Conservation (phyloP, 1,140 invertebrate species). For the Formica exsecta region DNA sequence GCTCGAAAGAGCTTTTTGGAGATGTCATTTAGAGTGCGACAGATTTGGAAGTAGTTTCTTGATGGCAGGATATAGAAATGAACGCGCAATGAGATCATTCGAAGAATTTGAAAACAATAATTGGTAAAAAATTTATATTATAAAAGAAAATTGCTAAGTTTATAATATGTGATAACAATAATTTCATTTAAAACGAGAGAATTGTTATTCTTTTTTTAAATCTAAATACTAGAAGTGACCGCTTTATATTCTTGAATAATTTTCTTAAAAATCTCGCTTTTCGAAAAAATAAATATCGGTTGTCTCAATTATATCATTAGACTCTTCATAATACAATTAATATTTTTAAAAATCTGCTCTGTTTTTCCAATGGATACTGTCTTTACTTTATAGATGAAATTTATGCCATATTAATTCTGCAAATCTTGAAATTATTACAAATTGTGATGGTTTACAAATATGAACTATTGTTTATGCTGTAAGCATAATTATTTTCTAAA, state of each 20-base stretch:
- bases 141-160: background rate
- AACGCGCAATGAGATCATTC: background rate
- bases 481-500: conserved; percentile 6
- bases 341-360: background rate
- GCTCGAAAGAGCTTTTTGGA: background rate
- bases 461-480: background rate
- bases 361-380: background rate
- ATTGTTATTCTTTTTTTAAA: background rate
- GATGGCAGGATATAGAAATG: background rate
- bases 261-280: background rate
- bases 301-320: background rate
- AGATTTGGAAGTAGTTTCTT: background rate
- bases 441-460: no score
- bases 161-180: background rate
- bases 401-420: background rate
- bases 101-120: background rate
- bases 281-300: background rate
- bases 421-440: no score
- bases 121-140: background rate
- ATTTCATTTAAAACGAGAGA: background rate
- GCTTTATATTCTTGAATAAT: background rate
- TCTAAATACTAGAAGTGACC: background rate
- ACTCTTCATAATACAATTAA: background rate
- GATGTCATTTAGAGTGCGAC: background rate
- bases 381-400: background rate